Conservation (phyloP, 2,797 vertebrate species). For the Pseudochaenichthys georgianus region DNA sequence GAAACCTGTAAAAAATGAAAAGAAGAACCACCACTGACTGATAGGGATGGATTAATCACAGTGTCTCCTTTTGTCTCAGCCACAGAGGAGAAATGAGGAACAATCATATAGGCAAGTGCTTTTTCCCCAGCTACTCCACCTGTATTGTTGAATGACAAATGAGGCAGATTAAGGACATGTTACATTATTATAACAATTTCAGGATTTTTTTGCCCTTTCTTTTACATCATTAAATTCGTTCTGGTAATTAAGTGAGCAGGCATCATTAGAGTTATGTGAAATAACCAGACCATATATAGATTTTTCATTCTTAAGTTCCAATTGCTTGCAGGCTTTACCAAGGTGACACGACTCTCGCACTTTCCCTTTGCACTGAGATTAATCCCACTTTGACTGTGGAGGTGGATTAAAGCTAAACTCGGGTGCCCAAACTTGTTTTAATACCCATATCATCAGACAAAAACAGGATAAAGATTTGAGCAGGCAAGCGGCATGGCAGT, state of each 20-base stretch:
- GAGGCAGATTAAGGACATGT: slow-evolving; percentile 74
- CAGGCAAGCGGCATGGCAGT: slow-evolving; percentile 67
- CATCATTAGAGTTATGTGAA: slow-evolving; percentile 53
- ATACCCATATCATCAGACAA: slow-evolving; percentile 83
- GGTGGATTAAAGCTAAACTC: slow-evolving; percentile 82
- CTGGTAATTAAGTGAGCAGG: slow-evolving; percentile 67
- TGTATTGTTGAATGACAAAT: slow-evolving; percentile 78
- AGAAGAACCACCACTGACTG: slow-evolving; percentile 66
- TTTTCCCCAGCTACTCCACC: slow-evolving; percentile 53
- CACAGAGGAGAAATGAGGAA: slow-evolving; percentile 71
- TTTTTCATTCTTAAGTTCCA: slow-evolving; percentile 71
- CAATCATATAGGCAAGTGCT: slow-evolving; percentile 67
- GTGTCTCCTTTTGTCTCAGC: slow-evolving; percentile 71
- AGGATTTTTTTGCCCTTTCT: slow-evolving; percentile 18
- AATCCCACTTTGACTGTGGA: slow-evolving; percentile 82
- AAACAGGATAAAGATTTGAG: slow-evolving; percentile 83
- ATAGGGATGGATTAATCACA: slow-evolving; percentile 78
- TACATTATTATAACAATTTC: slow-evolving; percentile 62
- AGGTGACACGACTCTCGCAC: slow-evolving; percentile 77
- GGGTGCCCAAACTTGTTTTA: slow-evolving; percentile 83
- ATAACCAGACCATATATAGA: slow-evolving; percentile 58
- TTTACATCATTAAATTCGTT: slow-evolving; percentile 60
- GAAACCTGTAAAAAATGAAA: slow-evolving; percentile 76
- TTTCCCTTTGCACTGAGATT: slow-evolving; percentile 68
- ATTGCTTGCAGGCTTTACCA: slow-evolving; percentile 66